Evolutionary conservation across 2,797 vertebrate species (phyloP).

Genomic region (Lophius americanus): DNA sequence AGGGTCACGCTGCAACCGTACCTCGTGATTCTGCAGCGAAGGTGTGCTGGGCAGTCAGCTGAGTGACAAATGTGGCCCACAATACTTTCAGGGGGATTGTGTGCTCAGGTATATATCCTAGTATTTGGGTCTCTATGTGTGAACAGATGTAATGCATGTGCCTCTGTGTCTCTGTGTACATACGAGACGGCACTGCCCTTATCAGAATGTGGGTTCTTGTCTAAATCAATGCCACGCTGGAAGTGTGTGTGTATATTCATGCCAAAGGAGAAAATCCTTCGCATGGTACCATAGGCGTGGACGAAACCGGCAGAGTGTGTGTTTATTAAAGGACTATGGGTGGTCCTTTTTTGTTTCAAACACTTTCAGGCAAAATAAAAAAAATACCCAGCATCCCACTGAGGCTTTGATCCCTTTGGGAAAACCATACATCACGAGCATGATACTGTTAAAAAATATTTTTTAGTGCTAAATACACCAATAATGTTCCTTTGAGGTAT

Average conservation of each 20-base stretch:
- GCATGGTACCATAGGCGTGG: constrained; percentile 25
- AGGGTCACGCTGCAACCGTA: constrained; percentile 19
- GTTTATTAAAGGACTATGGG: constrained; percentile 55
- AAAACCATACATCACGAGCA: constrained; percentile 8
- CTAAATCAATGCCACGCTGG: constrained; percentile 34
- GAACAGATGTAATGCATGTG: constrained; percentile 46
- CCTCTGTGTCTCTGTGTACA: constrained; percentile 7
- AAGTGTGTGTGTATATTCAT: constrained; percentile 45
- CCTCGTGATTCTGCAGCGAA: constrained; percentile 4
- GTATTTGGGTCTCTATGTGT: constrained; percentile 52
- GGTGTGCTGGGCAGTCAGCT: constrained; percentile 27
- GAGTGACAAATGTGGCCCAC: constrained; percentile 28
- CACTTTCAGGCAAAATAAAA: constrained; percentile 5
- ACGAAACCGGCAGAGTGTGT: constrained; percentile 32
- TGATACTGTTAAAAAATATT: background rate
- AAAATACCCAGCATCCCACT: background rate
- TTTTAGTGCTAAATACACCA: constrained; percentile 12
- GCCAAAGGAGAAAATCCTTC: constrained; percentile 48
- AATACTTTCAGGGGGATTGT: constrained; percentile 29
- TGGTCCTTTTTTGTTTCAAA: constrained; percentile 59
- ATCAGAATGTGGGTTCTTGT: constrained; percentile 33
- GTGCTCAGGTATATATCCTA: constrained; percentile 25
- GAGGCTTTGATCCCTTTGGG: constrained; percentile 18
- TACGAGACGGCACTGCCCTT: constrained; percentile 11
- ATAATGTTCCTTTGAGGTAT: background rate